Conservation (phyloP, 2,888 invertebrate genomes). For the Tetropium fuscum region DNA sequence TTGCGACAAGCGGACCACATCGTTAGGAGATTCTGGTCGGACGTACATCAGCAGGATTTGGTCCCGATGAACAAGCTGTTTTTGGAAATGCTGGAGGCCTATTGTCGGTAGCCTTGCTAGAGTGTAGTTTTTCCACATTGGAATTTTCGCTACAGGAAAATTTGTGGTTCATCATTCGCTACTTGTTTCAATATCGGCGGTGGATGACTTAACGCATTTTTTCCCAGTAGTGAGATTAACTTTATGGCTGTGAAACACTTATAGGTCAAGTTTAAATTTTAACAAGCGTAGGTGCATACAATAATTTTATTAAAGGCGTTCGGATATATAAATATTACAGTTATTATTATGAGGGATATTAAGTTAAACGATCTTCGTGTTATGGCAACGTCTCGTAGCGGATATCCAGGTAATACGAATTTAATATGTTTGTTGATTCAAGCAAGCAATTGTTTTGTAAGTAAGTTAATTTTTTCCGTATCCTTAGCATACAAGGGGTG, state of each 20-base stretch:
- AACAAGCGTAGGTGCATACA: neutral
- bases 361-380: too few species aligned
- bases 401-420: too few species aligned
- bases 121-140: slow-evolving; percentile 1
- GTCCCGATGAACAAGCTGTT: slow-evolving; percentile 97
- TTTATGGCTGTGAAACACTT: slow-evolving; percentile 37
- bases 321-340: neutral
- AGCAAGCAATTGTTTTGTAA: too few species aligned
- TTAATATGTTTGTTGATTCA: too few species aligned
- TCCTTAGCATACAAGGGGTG: too few species aligned
- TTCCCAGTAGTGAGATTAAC: slow-evolving; percentile 24
- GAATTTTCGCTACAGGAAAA: slow-evolving; percentile 36
- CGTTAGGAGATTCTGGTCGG: slow-evolving; percentile 91
- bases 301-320: too few species aligned
- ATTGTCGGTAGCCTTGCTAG: slow-evolving; percentile 69
- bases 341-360: too few species aligned
- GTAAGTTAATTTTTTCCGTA: too few species aligned
- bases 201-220: neutral
- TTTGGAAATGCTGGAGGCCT: slow-evolving; percentile 94
- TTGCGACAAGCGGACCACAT: slow-evolving; percentile 91
- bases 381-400: too few species aligned
- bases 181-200: neutral
- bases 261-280: slow-evolving; percentile 28
- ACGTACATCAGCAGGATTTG: slow-evolving; percentile 87
- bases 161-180: slow-evolving; percentile 26